Conservation (phyloP, 2,797 vertebrate species). For the Ctenochaetus hawaiiensis region DNA sequence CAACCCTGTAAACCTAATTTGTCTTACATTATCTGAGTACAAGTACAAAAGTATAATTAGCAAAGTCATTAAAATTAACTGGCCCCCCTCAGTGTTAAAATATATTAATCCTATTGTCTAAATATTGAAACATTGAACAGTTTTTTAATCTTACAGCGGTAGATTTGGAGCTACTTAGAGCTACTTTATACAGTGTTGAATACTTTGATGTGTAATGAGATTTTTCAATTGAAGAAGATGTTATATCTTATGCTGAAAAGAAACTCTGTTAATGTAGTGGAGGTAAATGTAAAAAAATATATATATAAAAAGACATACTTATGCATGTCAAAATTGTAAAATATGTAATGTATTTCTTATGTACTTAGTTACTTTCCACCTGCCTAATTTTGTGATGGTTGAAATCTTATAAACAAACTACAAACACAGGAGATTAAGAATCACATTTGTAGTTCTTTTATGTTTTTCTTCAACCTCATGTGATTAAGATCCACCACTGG, state of each 20-base stretch:
- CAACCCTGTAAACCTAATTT: not conserved
- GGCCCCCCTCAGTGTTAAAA: not conserved
- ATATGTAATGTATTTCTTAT: too few relatives aligned
- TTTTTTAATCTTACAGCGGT: too few relatives aligned
- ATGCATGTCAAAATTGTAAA: too few relatives aligned
- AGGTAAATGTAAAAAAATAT: too few relatives aligned
- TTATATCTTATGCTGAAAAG: not conserved
- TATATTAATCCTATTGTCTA: not conserved
- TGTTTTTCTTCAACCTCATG: not conserved
- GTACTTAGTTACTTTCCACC: too few relatives aligned
- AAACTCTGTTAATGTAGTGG: too few relatives aligned
- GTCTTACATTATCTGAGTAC: not conserved
- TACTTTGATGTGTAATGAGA: not conserved
- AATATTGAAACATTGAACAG: not conserved
- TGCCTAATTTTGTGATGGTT: too few relatives aligned
- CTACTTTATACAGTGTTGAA: not conserved
- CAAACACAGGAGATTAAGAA: not conserved
- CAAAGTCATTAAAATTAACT: not conserved
- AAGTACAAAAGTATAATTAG: not conserved
- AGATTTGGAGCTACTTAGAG: not conserved
- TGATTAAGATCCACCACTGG: conserved; percentile 69
- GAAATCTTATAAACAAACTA: not conserved
- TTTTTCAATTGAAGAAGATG: not conserved
- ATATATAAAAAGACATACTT: too few relatives aligned
- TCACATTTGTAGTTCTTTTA: not conserved